Conservation (phyloP, 2,888 invertebrate species). For the Tetragonisca angustula region DNA sequence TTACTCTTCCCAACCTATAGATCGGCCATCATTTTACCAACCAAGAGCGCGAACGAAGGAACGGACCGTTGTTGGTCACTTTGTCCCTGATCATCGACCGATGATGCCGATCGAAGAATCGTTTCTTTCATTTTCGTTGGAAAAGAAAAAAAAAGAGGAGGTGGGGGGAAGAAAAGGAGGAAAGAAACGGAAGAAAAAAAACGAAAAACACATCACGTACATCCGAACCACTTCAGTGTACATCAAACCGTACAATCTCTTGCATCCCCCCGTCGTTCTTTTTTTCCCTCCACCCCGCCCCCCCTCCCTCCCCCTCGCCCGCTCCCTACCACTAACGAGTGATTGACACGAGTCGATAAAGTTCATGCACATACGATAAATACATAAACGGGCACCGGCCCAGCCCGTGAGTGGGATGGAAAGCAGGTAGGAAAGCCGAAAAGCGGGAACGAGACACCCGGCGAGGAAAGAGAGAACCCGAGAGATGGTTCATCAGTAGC, state of each 20-base stretch:
- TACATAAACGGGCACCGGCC: conserved; percentile 57
- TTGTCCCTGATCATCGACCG: background rate
- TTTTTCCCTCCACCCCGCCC: conserved; percentile 32
- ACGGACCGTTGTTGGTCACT: background rate
- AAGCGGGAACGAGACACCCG: background rate
- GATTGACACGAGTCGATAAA: conserved; percentile 81
- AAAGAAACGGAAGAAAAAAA: conserved; percentile 2
- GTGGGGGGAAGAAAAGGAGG: background rate
- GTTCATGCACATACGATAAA: conserved; percentile 76
- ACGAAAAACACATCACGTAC: conserved; percentile 10
- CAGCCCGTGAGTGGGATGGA: background rate
- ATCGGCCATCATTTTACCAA: background rate
- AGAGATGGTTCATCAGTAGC: conserved; percentile 41
- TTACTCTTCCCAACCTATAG: background rate
- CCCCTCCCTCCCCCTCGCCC: background rate
- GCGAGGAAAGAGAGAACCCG: conserved; percentile 18
- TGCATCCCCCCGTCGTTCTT: conserved; percentile 44
- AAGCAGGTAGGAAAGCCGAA: background rate
- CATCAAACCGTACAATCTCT: conserved; percentile 48
- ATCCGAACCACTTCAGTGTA: conserved; percentile 40
- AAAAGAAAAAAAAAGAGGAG: no score
- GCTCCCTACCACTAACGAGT: conserved; percentile 53
- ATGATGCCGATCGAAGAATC: background rate
- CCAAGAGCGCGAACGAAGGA: no score
- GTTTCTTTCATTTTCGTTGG: conserved; percentile 9